Evolutionary conservation across 2,113 vertebrate species (phyloP).

Genomic region (Danio rerio): GRCz12tu NC_133179.1:65312501-65313000

Average conservation of each 20-base stretch:
- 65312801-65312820: conserved; percentile 43
- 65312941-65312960: conserved; percentile 47
- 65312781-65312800: conserved; percentile 33
- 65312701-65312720: conserved; percentile 47
- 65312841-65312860: conserved; percentile 46
- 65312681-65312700: conserved; percentile 42
- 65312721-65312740: conserved; percentile 55
- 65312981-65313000: conserved; percentile 38
- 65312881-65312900: conserved; percentile 53
- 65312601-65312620: conserved; percentile 34
- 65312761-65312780: conserved; percentile 52
- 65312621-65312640: conserved; percentile 22
- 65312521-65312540: conserved; percentile 34
- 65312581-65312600: conserved; percentile 36
- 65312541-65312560: conserved; percentile 11
- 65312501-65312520: conserved; percentile 3
- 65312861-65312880: conserved; percentile 46
- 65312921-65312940: conserved; percentile 44
- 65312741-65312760: conserved; percentile 51
- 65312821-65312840: conserved; percentile 40
- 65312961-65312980: conserved; percentile 40
- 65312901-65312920: conserved; percentile 54
- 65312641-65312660: conserved; percentile 10
- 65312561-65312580: conserved; percentile 39
- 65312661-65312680: conserved; percentile 18